Percentiles rank a stretch among this genome's conserved stretches.
phyloP scores from a whole-genome alignment of 2,797 vertebrate species.

The Malacoctenus gilli region DNA sequence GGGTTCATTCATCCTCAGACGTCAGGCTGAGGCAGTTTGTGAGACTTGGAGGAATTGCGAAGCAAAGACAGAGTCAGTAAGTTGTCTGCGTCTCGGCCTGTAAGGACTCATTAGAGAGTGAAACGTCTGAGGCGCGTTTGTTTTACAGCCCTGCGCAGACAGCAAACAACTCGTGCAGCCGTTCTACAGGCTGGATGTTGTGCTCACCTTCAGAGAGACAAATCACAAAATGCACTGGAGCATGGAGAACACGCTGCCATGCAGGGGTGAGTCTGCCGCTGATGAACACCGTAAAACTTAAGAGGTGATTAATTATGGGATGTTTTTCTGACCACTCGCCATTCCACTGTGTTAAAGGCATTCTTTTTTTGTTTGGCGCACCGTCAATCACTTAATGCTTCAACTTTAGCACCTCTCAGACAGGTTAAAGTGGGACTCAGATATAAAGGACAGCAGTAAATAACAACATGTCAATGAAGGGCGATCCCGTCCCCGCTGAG shows the following conservation, averaged over 20 bases:
- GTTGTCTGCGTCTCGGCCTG: too few species aligned
- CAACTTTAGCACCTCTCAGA: conserved; percentile 31
- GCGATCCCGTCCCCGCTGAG: neutral
- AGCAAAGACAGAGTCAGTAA: too few species aligned
- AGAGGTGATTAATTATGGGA: conserved; percentile 70
- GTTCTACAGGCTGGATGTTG: conserved; percentile 75
- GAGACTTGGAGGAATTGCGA: too few species aligned
- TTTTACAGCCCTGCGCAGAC: conserved; percentile 65
- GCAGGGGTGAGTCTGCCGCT: conserved; percentile 71
- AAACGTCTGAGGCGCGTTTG: conserved; percentile 42
- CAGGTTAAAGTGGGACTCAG: conserved; percentile 26
- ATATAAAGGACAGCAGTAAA: conserved; percentile 2
- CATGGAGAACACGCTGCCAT: conserved; percentile 78
- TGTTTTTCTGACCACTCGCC: conserved; percentile 61
- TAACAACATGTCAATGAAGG: neutral
- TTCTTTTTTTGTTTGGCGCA: conserved; percentile 61
- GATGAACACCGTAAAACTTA: conserved; percentile 67
- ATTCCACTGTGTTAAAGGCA: conserved; percentile 52
- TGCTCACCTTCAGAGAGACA: conserved; percentile 78
- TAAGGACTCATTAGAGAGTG: conserved; percentile 27
- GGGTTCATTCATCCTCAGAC: too few species aligned
- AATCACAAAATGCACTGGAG: conserved; percentile 78
- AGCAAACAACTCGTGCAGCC: conserved; percentile 56
- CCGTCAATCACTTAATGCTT: conserved; percentile 36
- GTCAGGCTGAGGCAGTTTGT: too few species aligned